Conservation (phyloP, 2,797 vertebrate species). For the Gambelia wislizenii region DNA sequence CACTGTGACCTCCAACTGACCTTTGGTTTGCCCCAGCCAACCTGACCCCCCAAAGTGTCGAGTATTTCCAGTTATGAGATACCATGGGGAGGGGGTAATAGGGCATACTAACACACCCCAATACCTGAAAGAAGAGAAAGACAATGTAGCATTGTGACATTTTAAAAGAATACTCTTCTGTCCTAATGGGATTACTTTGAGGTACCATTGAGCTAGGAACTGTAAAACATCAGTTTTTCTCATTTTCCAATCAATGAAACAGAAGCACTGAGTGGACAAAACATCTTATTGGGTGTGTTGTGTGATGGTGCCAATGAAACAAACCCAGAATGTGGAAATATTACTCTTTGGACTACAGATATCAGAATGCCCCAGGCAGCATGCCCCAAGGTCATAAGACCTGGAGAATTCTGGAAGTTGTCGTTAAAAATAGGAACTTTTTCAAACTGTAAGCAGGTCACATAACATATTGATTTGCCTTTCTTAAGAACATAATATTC, state of each 20-base stretch:
- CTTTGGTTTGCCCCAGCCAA: no score
- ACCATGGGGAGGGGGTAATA: no score
- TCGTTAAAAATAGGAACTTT: no score
- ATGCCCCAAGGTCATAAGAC: no score
- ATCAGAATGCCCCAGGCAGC: no score
- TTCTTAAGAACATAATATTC: not conserved
- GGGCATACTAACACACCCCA: no score
- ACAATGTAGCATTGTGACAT: not conserved
- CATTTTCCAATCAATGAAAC: not conserved
- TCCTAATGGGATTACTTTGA: not conserved
- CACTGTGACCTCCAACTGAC: no score
- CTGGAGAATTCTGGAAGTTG: no score
- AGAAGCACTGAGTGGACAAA: not conserved
- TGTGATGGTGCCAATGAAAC: not conserved
- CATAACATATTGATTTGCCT: not conserved
- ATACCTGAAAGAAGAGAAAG: not conserved
- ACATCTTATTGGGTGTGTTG: not conserved
- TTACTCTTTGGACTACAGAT: no score
- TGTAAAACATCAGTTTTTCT: not conserved
- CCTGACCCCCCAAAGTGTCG: no score
- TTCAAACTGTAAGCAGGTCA: no score
- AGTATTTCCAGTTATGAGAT: no score
- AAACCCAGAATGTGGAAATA: not conserved
- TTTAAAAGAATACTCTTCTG: constrained; percentile 14
- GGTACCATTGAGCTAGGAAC: not conserved